These are phyloP conservation scores for Vipera ursinii DNA, from an alignment of 2,797 vertebrate genomes.

Conservation along the genomic window DNA sequence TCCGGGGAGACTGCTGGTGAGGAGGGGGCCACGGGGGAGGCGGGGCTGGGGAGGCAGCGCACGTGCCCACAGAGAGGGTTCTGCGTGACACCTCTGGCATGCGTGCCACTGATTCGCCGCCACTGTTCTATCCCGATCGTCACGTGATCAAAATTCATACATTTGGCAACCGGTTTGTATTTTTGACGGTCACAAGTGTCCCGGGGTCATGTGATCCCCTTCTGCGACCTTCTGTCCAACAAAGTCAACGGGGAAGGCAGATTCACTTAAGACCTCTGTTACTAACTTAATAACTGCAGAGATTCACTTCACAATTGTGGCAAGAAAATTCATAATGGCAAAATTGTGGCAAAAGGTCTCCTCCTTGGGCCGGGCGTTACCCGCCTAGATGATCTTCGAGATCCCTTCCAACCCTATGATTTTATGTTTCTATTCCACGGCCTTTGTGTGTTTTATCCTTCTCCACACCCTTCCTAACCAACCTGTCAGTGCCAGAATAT, in stretches of 20 bases:
- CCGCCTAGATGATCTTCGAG: not conserved
- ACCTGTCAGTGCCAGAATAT: not conserved
- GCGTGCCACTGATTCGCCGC: too few relatives aligned
- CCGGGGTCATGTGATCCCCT: not conserved
- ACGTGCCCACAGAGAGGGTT: too few relatives aligned
- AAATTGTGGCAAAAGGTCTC: too few relatives aligned
- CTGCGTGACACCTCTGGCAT: too few relatives aligned
- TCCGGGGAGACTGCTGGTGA: too few relatives aligned
- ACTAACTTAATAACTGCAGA: not conserved
- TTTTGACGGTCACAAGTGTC: not conserved
- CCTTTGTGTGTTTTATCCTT: not conserved
- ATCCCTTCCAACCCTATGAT: not conserved
- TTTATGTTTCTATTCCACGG: too few relatives aligned
- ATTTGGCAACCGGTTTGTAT: not conserved
- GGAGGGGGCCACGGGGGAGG: too few relatives aligned
- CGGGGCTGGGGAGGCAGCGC: too few relatives aligned
- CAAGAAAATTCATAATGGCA: not conserved
- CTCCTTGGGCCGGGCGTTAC: too few relatives aligned
- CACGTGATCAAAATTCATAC: too few relatives aligned
- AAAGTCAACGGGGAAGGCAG: not conserved
- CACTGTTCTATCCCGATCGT: not conserved
- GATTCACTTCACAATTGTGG: not conserved
- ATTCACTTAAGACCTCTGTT: not conserved
- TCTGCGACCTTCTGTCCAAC: not conserved
- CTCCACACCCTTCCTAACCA: too few relatives aligned